Evolutionary conservation across 1,140 invertebrate species (phyloP), one percentile per base, ranked within the genome.

Genomic region (Pseudomyrmex concolor): DNA sequence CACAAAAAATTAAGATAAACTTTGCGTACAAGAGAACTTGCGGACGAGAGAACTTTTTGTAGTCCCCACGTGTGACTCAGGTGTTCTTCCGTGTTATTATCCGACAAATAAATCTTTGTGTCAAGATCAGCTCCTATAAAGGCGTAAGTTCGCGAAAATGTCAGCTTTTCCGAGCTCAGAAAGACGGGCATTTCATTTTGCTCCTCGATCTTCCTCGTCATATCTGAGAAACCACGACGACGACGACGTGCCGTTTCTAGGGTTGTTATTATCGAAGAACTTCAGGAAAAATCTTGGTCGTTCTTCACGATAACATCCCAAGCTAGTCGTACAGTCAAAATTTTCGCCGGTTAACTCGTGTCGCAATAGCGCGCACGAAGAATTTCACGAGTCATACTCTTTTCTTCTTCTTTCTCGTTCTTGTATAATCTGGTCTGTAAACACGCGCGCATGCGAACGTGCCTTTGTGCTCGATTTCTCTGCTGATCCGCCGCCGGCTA

Each of bases 341-440:
- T 59, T 19, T 80, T 59, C n/a, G 48, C 54, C 62, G 50, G 25
- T 54, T 25, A 62, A 43, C 34, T 78, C 66, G 70, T 71, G 74
- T 80, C 74, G 59, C 74, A 71, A 80, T 84, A n/a, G 55, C 19
- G 22, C 45, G 43, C 19, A 82, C 83, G 55, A 84, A 84, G 54
- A 81, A 66, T 82, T 84, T 60, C 71, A 82, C 70, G 45, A 72
- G 55, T 25, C 25, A 19, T 34, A 73, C 60, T 45, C 17, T 19
- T 2, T 34, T 17, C 45, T n/a, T 15, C 73, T 17, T 34, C 43
- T 78, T 13, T 59, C 12, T 48, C 43, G 54, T 5, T 22, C 48
- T 48, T 57, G 51, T 22, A 62, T 78, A 77, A 82, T 87, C 66
- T 78, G 59, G 66, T 60, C 77, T 66, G 77, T 84, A 84, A 84